Evolutionary conservation across 30 jellyfish, hydroid and myxozoan genomes (phyloP).

Genomic region (Hydractinia symbiolongicarpus): DNA sequence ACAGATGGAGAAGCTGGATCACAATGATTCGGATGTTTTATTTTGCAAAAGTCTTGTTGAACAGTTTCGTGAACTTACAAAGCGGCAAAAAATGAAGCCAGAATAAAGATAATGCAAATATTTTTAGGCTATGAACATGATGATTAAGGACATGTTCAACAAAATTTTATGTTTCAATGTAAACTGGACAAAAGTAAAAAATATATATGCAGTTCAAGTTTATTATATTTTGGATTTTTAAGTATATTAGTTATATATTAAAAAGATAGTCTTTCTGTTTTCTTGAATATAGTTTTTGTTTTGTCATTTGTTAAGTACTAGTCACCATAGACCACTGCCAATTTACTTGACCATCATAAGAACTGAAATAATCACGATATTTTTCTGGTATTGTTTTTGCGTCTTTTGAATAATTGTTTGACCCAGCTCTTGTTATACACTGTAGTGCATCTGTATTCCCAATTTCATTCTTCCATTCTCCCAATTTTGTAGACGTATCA

Average conservation of each 20-base stretch:
- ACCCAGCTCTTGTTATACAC: slow-evolving; percentile 36
- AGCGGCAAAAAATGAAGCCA: no score
- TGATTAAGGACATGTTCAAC: no score
- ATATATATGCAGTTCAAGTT: not conserved
- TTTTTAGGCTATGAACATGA: no score
- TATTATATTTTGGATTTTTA: slow-evolving; percentile 4
- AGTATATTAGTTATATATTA: not conserved
- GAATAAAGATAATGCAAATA: no score
- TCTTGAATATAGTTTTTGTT: not conserved
- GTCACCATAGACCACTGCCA: slow-evolving; percentile 10
- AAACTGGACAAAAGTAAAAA: slow-evolving; percentile 6
- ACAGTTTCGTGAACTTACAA: no score
- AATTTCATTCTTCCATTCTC: no score
- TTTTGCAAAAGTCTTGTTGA: no score
- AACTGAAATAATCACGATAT: slow-evolving; percentile 24
- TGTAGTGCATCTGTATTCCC: no score
- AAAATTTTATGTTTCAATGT: not conserved
- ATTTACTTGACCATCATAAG: slow-evolving; percentile 3
- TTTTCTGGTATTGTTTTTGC: slow-evolving; percentile 44
- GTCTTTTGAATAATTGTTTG: slow-evolving; percentile 3
- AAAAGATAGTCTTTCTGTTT: not conserved
- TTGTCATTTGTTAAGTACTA: not conserved
- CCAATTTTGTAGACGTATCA: no score
- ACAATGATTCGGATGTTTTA: no score
- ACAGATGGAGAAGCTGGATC: no score